Percentiles rank a stretch among this genome's conserved stretches.
These are phyloP conservation scores for Ptilorrhoa leucosticta DNA, from an alignment of 2,113 vertebrate genomes.

Conservation along the genomic window DNA sequence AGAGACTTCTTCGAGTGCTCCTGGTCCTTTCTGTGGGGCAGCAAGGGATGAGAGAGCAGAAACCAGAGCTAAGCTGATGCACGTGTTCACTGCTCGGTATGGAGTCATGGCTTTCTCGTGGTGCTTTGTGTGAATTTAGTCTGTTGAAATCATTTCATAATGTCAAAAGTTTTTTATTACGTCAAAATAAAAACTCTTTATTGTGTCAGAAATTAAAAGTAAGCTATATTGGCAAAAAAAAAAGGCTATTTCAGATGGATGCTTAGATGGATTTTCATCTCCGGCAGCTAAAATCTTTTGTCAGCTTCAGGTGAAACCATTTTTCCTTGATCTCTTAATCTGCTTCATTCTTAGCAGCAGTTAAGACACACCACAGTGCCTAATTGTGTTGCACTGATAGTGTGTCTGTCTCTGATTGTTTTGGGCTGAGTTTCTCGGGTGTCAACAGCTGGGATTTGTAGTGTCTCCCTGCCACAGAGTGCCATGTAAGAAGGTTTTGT, in stretches of 20 bases:
- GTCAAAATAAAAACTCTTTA: background rate
- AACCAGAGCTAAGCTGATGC: background rate
- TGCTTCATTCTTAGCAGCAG: background rate
- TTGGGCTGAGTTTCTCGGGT: background rate
- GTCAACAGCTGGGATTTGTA: background rate
- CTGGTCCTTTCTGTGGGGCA: background rate
- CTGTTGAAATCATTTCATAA: background rate
- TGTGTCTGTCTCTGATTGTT: background rate
- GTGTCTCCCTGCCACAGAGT: background rate
- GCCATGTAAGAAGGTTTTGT: background rate
- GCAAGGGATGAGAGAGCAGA: background rate
- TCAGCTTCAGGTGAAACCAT: background rate
- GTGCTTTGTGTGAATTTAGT: background rate
- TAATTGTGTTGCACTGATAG: background rate
- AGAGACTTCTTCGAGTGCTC: background rate
- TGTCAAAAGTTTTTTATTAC: background rate
- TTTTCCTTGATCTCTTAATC: conserved; percentile 9
- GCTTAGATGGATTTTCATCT: background rate
- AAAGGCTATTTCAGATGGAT: background rate
- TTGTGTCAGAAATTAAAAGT: background rate
- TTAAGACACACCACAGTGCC: background rate
- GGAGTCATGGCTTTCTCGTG: fast-evolving
- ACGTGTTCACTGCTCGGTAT: fast-evolving
- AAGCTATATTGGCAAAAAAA: background rate
- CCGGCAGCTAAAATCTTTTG: background rate